Base-by-base conservation (phyloP, 2,113 vertebrate genomes). In the Hemibagrus wyckioides region DNA sequence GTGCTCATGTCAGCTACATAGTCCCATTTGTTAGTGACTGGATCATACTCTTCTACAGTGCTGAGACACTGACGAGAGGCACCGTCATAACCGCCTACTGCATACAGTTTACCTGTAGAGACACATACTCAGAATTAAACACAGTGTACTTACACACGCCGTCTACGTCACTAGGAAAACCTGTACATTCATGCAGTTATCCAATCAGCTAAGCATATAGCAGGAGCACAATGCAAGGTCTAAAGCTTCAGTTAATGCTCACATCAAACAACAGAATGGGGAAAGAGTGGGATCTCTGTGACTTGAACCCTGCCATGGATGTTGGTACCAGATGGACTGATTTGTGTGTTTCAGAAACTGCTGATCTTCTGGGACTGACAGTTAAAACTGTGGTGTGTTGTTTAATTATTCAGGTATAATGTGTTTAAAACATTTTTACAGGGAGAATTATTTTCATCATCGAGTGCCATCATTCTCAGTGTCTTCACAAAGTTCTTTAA, bases 1-100 rank as follows among this genome's bases (percentile, higher is more conserved):
- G 97, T 99, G 93, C 97, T 97, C 98, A 99, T 99, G 94, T 99
- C 98, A 0, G 97, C 96, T 13, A 99, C 97, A 0, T 97, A 97
- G 3, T 93, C 94, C 98, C 98, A 99, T 82, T 98, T 97, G 1
- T 99, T 97, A 5, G 94, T 95, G 14, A 96, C 95, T 0, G 98
- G 98, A 93, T 98, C 96, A 54, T 97, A 99, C 90, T 97, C 97
- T 90, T 99, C 98, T 25, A 99, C 98, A 0, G 98, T 98, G 57
- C 98, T 99, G 87, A 99, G 96, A 94, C 98, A 99, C 95, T 99
- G 98, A 28, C 98, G 96, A 2, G 98, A 98, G 0, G 98, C 97
- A 9, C 98, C 98, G 0, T 99, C 98, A 0, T 99, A 99, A 0
- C 98, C 98, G 1, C 98, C 98, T 0, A 99, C 98, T 0, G 98